Base-by-base conservation (phyloP, 2,113 vertebrate species). In the Morone saxatilis region DNA sequence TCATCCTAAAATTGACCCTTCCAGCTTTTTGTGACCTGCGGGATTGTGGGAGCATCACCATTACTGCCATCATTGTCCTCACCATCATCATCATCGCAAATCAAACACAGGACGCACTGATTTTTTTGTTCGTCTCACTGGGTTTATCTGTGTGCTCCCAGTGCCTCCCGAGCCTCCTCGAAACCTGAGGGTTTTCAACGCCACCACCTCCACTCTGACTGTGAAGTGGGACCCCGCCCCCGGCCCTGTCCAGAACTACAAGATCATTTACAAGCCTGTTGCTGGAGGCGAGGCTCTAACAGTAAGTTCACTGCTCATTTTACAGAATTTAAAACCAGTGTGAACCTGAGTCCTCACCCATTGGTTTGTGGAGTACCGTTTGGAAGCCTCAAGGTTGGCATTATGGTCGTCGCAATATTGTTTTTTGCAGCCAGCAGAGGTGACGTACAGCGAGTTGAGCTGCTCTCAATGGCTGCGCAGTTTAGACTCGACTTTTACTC, bases 161-260 rank as follows among this genome's bases (percentile, higher is more conserved):
- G 98, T 95, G 76, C 92, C 93, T 40, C 95, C 91, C 20, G 96
- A 94, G 78, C 96, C 97, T 5, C 98, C 98, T 25, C 93, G 95
- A 40, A 99, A 99, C 89, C 91, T 99, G 78, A 96, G 96, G 78
- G 97, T 99, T 8, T 96, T 97, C 86, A 99, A 99, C 25, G 97
- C 97, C 78, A 98, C 97, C 63, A 96, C 96, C 22, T 95, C 95
- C 85, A 93, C 96, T 47, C 90, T 99, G 89, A 95, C 97, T 0
- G 94, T 97, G 19, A 97, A 96, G 90, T 99, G 98, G 98, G 98
- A 99, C 62, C 93, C 95, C 1, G 97, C 97, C 51, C 96, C 95
- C 3, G 97, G 98, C 1, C 92, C 95, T 7, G 97, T 98, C 68
- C 96, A 96, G 92, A 97, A 95, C 91, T 99, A 99, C 92, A 96